phyloP scores from a whole-genome alignment of 2,888 invertebrate species.

The Meganola albula region DNA sequence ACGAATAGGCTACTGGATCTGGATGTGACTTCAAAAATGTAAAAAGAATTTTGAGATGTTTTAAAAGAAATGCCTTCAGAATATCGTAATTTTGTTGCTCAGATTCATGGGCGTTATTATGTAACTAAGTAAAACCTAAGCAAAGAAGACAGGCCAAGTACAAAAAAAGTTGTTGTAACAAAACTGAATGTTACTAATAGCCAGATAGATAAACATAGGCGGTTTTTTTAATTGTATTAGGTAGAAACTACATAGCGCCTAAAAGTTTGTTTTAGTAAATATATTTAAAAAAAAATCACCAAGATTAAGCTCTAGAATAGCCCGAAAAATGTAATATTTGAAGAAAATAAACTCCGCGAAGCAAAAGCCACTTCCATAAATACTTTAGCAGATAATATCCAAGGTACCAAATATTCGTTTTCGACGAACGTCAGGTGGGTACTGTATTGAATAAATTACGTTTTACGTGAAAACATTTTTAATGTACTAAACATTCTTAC shows the following conservation, averaged over 20 bases:
- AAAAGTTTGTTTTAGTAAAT: neutral
- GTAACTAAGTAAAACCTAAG: no score
- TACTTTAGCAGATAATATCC: conserved; percentile 22
- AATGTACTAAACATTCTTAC: conserved; percentile 3
- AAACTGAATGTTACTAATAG: no score
- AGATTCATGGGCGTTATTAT: no score
- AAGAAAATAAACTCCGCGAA: conserved; percentile 5
- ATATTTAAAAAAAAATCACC: neutral
- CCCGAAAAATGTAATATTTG: neutral
- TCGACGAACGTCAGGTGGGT: conserved; percentile 27
- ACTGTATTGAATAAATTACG: conserved; percentile 35
- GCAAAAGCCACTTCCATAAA: conserved; percentile 25
- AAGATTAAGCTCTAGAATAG: neutral
- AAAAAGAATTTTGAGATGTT: no score
- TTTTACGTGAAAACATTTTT: conserved; percentile 16
- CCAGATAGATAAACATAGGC: neutral
- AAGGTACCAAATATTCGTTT: conserved; percentile 31
- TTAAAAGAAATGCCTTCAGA: neutral
- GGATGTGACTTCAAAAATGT: conserved; percentile 11
- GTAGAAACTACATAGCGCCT: neutral
- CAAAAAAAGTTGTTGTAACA: no score
- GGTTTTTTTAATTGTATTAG: neutral
- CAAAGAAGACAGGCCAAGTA: no score
- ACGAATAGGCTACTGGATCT: conserved; percentile 15
- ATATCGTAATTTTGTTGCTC: neutral